Conservation (phyloP, 2,113 vertebrate species). For the Benitochromis conjunctus region DNA sequence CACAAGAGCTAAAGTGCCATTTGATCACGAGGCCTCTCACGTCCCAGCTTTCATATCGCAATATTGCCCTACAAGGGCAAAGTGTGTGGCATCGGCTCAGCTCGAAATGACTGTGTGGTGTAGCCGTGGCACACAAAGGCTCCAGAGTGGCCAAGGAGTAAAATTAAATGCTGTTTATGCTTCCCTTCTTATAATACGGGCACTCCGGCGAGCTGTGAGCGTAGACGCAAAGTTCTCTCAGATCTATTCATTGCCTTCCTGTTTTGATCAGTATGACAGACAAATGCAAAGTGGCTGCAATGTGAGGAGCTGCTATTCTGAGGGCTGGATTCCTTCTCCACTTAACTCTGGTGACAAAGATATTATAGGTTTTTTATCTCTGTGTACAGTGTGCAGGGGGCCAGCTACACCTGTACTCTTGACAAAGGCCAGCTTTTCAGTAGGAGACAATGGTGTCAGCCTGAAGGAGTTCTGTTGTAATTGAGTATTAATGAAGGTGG, state of each 20-base stretch:
- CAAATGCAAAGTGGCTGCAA: constrained; percentile 19
- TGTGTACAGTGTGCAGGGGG: not conserved
- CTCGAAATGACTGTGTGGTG: not conserved
- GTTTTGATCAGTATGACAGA: constrained; percentile 41
- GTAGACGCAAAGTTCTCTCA: constrained; percentile 14
- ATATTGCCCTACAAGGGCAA: not conserved
- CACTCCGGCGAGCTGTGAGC: constrained; percentile 8
- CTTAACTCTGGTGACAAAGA: constrained; percentile 37
- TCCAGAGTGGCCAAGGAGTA: not conserved
- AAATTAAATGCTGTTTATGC: constrained; percentile 37
- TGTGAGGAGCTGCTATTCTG: constrained; percentile 4
- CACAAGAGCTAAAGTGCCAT: not conserved
- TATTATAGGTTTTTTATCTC: constrained; percentile 28
- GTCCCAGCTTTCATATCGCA: constrained; percentile 24
- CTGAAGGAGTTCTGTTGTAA: constrained; percentile 52
- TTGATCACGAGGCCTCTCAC: constrained; percentile 24
- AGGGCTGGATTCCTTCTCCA: not conserved
- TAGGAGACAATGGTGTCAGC: constrained; percentile 49
- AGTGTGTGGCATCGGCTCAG: not conserved
- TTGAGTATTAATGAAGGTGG: constrained; percentile 72
- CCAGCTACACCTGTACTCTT: constrained; percentile 21
- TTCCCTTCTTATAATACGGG: constrained; percentile 21
- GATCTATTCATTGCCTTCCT: constrained; percentile 12
- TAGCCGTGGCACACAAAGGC: not conserved
- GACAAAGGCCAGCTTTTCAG: constrained; percentile 52